Conservation (phyloP, 2,797 vertebrate species). For the Tokudaia muenninki region DNA sequence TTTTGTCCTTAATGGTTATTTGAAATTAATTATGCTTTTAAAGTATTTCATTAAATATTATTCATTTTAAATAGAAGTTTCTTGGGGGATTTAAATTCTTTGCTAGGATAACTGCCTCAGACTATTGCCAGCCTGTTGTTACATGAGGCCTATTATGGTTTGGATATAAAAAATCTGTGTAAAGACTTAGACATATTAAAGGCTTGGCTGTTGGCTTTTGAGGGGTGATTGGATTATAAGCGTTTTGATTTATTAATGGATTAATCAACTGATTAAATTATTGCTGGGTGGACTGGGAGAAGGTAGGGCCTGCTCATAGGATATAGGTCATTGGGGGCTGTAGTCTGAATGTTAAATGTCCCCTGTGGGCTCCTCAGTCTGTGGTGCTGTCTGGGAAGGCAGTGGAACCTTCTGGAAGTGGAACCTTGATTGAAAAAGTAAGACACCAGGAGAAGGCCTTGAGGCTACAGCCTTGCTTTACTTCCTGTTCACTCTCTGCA, state of each 20-base stretch:
- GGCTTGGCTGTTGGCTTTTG: background rate
- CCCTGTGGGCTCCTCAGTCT: background rate
- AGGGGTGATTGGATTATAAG: background rate
- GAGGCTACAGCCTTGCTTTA: background rate
- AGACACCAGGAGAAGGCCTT: background rate
- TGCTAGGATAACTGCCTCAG: background rate
- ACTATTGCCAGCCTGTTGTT: background rate
- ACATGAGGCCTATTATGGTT: background rate
- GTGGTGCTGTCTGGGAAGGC: background rate
- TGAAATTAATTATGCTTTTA: background rate
- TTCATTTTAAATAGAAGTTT: constrained; percentile 18
- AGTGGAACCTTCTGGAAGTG: background rate
- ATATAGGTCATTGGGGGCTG: background rate
- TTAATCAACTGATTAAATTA: background rate
- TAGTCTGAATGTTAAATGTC: background rate
- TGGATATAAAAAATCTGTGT: background rate
- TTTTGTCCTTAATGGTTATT: background rate
- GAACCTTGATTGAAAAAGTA: background rate
- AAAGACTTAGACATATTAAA: background rate
- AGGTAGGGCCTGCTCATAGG: background rate
- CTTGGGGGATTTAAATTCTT: background rate
- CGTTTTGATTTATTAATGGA: background rate
- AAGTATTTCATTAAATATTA: background rate
- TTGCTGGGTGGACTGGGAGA: background rate
- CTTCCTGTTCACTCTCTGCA: background rate